phyloP scores from a whole-genome alignment of 2,888 invertebrate genomes.

The Drosophila percnosoma region DNA sequence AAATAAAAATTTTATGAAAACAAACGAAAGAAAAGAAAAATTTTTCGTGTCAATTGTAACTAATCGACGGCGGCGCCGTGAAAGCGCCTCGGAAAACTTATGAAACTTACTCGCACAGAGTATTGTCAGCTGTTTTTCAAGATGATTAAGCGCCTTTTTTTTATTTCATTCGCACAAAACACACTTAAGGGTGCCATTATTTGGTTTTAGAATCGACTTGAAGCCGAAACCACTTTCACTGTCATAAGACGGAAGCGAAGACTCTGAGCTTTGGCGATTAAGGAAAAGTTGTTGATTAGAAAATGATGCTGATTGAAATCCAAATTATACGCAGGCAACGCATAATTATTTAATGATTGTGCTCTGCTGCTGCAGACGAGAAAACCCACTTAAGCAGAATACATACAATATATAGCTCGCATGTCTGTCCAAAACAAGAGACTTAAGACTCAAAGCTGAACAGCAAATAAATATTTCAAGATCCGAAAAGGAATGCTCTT shows the following conservation, averaged over 20 bases:
- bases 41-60: slow-evolving; percentile 76
- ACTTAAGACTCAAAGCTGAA: slow-evolving; percentile 46
- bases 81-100: slow-evolving; percentile 73
- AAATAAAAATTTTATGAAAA: slow-evolving; percentile 65
- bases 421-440: slow-evolving; percentile 34
- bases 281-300: slow-evolving; percentile 67
- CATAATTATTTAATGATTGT: slow-evolving; percentile 60
- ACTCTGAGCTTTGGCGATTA: slow-evolving; percentile 43
- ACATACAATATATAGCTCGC: slow-evolving; percentile 9
- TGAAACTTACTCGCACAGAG: slow-evolving; percentile 45
- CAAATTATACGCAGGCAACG: slow-evolving; percentile 38
- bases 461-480: slow-evolving; percentile 8
- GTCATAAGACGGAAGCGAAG: slow-evolving; percentile 36
- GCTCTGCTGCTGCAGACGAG: slow-evolving; percentile 13
- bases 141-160: slow-evolving; percentile 68
- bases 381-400: slow-evolving; percentile 15
- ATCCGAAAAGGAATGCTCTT: slow-evolving; percentile 9
- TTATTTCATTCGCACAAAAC: slow-evolving; percentile 39
- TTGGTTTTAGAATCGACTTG: slow-evolving; percentile 66
- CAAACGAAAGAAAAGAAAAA: slow-evolving; percentile 55
- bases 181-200: slow-evolving; percentile 55
- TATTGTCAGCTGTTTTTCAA: slow-evolving; percentile 76
- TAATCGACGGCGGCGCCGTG: slow-evolving; percentile 74
- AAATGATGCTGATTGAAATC: slow-evolving; percentile 61
- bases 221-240: slow-evolving; percentile 62